Conservation (phyloP, 2,113 vertebrate genomes). For the Hemicordylus capensis region DNA sequence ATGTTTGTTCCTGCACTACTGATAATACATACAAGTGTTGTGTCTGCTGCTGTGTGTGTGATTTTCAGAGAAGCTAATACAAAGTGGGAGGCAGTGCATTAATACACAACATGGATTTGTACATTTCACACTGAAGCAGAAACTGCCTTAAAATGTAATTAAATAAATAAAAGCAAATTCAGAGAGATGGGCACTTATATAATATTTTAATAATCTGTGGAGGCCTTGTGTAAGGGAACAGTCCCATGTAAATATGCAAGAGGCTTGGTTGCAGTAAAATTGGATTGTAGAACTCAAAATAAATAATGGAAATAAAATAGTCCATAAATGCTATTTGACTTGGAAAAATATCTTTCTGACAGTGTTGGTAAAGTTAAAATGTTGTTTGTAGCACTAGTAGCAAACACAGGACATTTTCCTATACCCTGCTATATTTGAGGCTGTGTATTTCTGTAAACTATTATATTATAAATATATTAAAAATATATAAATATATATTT, state of each 20-base stretch:
- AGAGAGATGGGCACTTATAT: background rate
- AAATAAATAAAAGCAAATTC: background rate
- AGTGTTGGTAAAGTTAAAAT: background rate
- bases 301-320: no score
- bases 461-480: no score
- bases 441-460: background rate
- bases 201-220: background rate
- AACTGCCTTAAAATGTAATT: background rate
- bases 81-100: background rate
- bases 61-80: background rate
- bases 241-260: no score
- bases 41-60: background rate
- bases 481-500: no score
- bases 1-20: background rate
- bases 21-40: background rate
- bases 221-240: background rate
- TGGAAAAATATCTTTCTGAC: background rate
- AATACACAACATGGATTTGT: background rate
- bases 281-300: no score
- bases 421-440: no score
- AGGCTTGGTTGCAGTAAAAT: no score
- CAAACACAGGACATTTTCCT: no score
- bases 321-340: background rate
- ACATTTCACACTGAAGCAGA: background rate
- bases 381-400: no score